These are phyloP conservation scores for Dendropsophus ebraccatus DNA, from an alignment of 2,113 vertebrate species.

Conservation along the genomic window DNA sequence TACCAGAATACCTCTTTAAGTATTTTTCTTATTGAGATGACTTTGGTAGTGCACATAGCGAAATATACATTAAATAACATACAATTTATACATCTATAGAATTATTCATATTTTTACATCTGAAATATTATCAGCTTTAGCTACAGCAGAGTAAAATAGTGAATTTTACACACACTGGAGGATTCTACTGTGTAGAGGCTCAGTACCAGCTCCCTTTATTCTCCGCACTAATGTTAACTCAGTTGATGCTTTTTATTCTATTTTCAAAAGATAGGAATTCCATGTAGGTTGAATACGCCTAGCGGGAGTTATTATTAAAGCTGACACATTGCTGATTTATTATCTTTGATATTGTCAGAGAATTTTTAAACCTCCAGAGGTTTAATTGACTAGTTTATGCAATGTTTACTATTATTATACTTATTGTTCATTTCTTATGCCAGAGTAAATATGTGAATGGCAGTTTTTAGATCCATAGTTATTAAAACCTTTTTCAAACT, in stretches of 20 bases:
- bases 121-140: not conserved
- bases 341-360: conserved; percentile 22
- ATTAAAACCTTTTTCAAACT: not conserved
- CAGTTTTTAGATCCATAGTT: not conserved
- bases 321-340: conserved; percentile 15
- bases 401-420: not conserved
- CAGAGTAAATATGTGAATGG: not conserved
- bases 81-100: not conserved
- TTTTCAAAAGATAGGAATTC: conserved; percentile 12
- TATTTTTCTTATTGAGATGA: not conserved
- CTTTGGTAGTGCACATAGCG: not conserved
- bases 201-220: not conserved
- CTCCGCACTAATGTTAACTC: not conserved
- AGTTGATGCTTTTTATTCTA: conserved; percentile 6
- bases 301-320: conserved; percentile 31
- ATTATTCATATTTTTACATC: not conserved
- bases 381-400: not conserved
- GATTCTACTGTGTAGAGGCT: not conserved
- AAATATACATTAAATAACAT: not conserved
- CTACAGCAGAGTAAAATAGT: not conserved
- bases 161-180: not conserved
- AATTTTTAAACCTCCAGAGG: conserved; percentile 18
- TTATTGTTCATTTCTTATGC: conserved; percentile 8
- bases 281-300: conserved; percentile 13
- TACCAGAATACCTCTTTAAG: not conserved